Base-by-base conservation (phyloP, 2,797 vertebrate species). In the Pseudopleuronectes americanus region DNA sequence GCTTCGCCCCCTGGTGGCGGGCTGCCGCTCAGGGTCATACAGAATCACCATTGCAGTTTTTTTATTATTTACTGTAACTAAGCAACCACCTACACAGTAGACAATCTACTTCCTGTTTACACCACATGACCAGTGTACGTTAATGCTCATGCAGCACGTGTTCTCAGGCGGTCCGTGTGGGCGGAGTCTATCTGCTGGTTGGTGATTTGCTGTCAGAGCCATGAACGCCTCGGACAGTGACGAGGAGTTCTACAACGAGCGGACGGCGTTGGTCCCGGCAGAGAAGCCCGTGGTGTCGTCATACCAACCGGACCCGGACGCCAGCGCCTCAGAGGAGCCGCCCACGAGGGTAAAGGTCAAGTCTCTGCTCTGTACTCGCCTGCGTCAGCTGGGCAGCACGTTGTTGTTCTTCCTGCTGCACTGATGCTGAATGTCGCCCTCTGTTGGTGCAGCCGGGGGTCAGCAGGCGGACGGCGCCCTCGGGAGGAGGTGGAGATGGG, bases 221-320 rank as follows among this genome's bases (percentile, higher is more conserved):
- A 98, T 96, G 96, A 96, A 94, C 80, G 87, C 90, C 23, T 98
- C 97, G 0, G 97, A 98, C 86, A 97, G 96, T 0, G 98, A 99
- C 26, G 97, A 98, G 4, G 97, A 98, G 76, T 89, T 90, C 10
- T 99, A 96, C 78, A 96, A 95, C n/a, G 97, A 99, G 84, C 94
- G 96, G 87, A 96, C 97, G 0, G 96, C 97, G 4, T 84, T 99
- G 88, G 96, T 99, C 78, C 94, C 93, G 0, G 90, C 96, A 0
- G 95, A 96, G 89, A 96, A 93, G 63, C 96, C 96, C 0, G 69
- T 80, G 0, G 69, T 95, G 0, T 93, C 94, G 8, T 90, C 93
- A 60, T 96, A 97, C 89, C 93, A 89, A 49, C 94, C 95, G 0
- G 93, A 90, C 13, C 38, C 77, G 1, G 95, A n/a, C n/a, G n/a